Base-by-base conservation (phyloP, 53 echinoderm and acorn worm genomes). In the Apostichopus leukothele region DNA sequence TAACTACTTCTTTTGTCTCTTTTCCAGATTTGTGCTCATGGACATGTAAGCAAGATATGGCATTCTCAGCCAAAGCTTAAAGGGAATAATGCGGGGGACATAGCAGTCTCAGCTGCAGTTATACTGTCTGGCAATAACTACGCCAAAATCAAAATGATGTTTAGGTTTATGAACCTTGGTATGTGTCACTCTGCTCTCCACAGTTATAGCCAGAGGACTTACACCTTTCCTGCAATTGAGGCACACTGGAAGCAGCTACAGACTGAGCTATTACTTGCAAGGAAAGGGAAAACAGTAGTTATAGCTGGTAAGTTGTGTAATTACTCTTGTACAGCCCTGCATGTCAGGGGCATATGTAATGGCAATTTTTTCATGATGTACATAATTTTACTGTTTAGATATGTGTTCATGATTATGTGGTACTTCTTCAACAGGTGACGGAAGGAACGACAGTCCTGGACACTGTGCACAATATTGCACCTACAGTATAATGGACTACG, bases 351-450 rank as follows among this genome's bases (percentile, higher is more conserved):
- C 18, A 67, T 12, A n/a, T n/a, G n/a, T n/a, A n/a, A n/a, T n/a
- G n/a, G n/a, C n/a, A n/a, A n/a, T n/a, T n/a, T n/a, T n/a, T n/a
- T n/a, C n/a, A n/a, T n/a, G n/a, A n/a, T n/a, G n/a, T n/a, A n/a
- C n/a, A n/a, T n/a, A n/a, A n/a, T n/a, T n/a, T n/a, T n/a, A n/a
- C n/a, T n/a, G n/a, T n/a, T n/a, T n/a, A n/a, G n/a, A n/a, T n/a
- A n/a, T n/a, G n/a, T n/a, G n/a, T n/a, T n/a, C n/a, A n/a, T n/a
- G n/a, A n/a, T n/a, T n/a, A n/a, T n/a, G n/a, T n/a, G n/a, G n/a
- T n/a, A n/a, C n/a, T n/a, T n/a, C n/a, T n/a, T 7, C 6, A 12
- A 5, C 67, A 84, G 84, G 84, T 63, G 84, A 84, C n/a, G 84
- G 84, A 0, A 59, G 84, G 7, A 84, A 84, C 22, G 84, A 84